Evolutionary conservation across 2,113 vertebrate species (phyloP), one percentile per base, ranked within the genome.

Genomic region (Zeus faber): DNA sequence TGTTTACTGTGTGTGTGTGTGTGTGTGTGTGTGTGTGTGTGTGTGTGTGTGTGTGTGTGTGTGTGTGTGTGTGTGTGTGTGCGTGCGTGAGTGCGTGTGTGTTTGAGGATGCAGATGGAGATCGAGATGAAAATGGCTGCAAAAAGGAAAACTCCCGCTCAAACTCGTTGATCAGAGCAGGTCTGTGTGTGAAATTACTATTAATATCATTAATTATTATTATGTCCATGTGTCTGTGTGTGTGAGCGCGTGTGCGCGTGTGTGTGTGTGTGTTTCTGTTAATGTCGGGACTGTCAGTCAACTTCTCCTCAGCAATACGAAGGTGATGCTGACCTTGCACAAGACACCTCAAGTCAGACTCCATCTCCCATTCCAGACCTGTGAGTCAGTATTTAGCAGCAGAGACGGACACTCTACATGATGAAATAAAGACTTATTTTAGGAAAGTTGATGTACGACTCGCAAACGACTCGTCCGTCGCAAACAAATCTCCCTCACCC

Each of bases 231-330:
- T 43, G 40, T 43, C 16, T 43, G 40, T 39, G 37, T 16, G n/a
- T 39, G 11, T 16, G n/a, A 6, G 37, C n/a, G n/a, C 16, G 37
- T 16, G 11, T 39, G n/a, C 4, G 37, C 4, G 37, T n/a, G 13
- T 39, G 14, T 43, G 40, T 18, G 16, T 18, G 40, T 43, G 40
- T 43, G 40, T 43, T n/a, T 17, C 16, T 43, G 40, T 43, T n/a
- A 5, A 16, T 20, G 40, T 43, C 8, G 9, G 11, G 1, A n/a
- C n/a, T n/a, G n/a, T n/a, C n/a, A n/a, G n/a, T n/a, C n/a, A n/a
- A n/a, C n/a, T n/a, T n/a, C n/a, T n/a, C n/a, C n/a, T n/a, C n/a
- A n/a, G n/a, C n/a, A n/a, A n/a, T n/a, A n/a, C n/a, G n/a, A n/a
- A n/a, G n/a, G n/a, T n/a, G n/a, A n/a, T n/a, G n/a, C n/a, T n/a